These are phyloP conservation scores for Phrynosoma blainvillii DNA, from an alignment of 2,113 vertebrate species.

Conservation along the genomic window DNA sequence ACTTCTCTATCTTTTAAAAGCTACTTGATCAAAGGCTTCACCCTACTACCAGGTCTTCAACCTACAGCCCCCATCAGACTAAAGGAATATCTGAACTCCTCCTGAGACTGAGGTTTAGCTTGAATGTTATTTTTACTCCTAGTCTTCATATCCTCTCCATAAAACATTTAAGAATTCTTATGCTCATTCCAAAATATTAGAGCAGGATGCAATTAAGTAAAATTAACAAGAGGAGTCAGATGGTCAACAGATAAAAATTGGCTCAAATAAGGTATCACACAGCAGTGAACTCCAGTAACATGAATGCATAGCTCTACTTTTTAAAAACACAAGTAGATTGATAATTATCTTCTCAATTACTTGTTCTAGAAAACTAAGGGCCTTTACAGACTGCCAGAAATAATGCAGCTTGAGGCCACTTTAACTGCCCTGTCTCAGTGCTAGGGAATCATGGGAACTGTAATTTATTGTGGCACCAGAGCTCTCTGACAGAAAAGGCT, in stretches of 20 bases:
- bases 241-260: constrained; percentile 84
- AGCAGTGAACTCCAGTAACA: constrained; percentile 73
- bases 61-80: neutral
- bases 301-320: constrained; percentile 54
- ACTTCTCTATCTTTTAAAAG: constrained; percentile 19
- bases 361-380: neutral
- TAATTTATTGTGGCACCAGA: no score
- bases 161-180: constrained; percentile 61
- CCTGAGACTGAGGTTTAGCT: constrained; percentile 32
- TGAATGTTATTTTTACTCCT: neutral
- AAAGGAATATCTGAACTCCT: constrained; percentile 38
- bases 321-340: constrained; percentile 43
- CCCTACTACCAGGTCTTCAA: constrained; percentile 13
- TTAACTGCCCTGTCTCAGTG: no score
- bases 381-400: no score
- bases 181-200: constrained; percentile 80
- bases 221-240: constrained; percentile 88
- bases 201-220: constrained; percentile 87
- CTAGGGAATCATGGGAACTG: no score
- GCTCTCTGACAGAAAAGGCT: no score
- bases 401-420: no score
- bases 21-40: neutral
- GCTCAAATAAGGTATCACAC: constrained; percentile 56
- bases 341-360: constrained; percentile 2
- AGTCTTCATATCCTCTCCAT: constrained; percentile 48